Evolutionary conservation across 2,113 vertebrate species (phyloP).

Genomic region (Lagopus leucura): DNA sequence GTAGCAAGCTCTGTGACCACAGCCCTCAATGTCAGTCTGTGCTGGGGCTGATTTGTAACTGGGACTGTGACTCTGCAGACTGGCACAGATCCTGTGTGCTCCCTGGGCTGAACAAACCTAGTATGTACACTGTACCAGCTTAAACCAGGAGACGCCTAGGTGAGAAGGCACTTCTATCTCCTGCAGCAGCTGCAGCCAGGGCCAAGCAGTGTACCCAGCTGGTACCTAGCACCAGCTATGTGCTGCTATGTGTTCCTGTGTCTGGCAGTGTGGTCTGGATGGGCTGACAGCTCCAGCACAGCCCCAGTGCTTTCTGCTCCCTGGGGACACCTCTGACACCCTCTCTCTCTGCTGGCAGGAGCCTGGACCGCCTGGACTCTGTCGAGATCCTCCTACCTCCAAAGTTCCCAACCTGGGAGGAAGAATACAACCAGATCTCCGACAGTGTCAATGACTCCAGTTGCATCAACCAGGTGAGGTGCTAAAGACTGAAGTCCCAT

Average conservation of each 20-base stretch:
- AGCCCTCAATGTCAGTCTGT: not conserved
- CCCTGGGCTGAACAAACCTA: not conserved
- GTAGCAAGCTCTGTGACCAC: not conserved
- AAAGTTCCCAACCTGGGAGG: constrained; percentile 92
- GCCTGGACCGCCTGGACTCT: constrained; percentile 93
- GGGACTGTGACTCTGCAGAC: not conserved
- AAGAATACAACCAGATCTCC: constrained; percentile 92
- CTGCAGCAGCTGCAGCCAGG: not conserved
- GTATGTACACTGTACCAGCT: not conserved
- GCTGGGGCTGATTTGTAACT: not conserved
- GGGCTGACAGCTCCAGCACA: not conserved
- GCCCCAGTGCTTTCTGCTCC: accelerated
- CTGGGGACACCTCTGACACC: not conserved
- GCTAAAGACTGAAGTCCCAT: not conserved
- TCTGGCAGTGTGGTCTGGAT: not conserved
- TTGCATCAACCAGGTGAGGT: constrained; percentile 90
- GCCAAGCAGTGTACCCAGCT: accelerated
- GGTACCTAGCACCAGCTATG: accelerated
- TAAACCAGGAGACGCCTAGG: not conserved
- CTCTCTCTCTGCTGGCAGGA: constrained; percentile 81
- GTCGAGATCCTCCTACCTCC: constrained; percentile 86
- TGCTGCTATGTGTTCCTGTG: accelerated
- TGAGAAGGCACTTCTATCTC: not conserved
- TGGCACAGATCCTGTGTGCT: not conserved
- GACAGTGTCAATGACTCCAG: constrained; percentile 84